A percentile compares a stretch with the other conserved stretches of the same genome.
These are phyloP conservation scores for Poecile atricapillus DNA, from an alignment of 2,113 vertebrate species.

Conservation along the genomic window DNA sequence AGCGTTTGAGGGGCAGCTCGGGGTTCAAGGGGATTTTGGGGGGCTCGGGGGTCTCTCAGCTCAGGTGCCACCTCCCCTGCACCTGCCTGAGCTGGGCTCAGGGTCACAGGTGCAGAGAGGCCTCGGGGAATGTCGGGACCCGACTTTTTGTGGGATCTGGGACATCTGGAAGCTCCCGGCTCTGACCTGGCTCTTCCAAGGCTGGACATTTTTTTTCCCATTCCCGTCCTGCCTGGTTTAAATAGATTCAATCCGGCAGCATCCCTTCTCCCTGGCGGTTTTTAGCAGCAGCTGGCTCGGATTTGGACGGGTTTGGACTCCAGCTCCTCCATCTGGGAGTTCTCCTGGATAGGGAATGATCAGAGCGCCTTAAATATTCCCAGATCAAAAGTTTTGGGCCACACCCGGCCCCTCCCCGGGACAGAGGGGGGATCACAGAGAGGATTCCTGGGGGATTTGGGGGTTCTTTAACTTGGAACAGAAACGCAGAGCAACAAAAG, in stretches of 20 bases:
- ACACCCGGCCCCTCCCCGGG: background rate
- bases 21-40: fast-evolving
- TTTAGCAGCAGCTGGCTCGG: background rate
- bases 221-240: background rate
- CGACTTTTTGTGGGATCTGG: fast-evolving
- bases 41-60: background rate
- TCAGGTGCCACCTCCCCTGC: fast-evolving
- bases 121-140: background rate
- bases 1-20: background rate
- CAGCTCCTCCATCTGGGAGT: background rate
- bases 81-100: fast-evolving
- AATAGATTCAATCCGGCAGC: fast-evolving
- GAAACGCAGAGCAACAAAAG: background rate
- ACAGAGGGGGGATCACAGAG: background rate
- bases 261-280: background rate
- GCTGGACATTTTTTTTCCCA: background rate
- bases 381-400: background rate
- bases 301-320: background rate
- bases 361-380: background rate
- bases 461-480: conserved; percentile 1
- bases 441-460: background rate
- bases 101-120: background rate
- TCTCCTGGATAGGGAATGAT: background rate
- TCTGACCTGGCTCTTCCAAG: fast-evolving
- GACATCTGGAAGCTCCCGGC: background rate